Conservation (phyloP, 2,113 vertebrate genomes). For the Pitta sordida region DNA sequence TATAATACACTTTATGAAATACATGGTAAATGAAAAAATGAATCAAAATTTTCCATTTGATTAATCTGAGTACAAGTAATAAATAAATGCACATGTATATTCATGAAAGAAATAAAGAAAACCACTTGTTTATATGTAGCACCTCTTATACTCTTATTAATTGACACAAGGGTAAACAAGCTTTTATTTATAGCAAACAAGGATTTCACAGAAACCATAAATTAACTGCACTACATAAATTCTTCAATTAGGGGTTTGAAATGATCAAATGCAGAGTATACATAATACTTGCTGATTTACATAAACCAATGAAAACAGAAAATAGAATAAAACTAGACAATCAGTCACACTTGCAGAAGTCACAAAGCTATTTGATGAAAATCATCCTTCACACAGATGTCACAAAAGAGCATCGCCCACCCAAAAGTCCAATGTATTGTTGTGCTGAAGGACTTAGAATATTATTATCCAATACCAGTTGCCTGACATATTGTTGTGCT, state of each 20-base stretch:
- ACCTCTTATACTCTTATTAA: conserved; percentile 18
- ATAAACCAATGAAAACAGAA: conserved; percentile 24
- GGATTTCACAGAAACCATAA: background rate
- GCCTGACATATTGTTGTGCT: background rate
- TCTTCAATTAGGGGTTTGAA: background rate
- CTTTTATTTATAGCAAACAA: conserved; percentile 20
- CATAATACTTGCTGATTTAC: background rate
- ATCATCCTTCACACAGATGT: conserved; percentile 19
- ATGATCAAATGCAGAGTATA: background rate
- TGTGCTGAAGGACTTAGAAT: background rate
- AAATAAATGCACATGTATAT: background rate
- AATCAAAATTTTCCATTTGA: background rate
- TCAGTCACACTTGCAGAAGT: conserved; percentile 22
- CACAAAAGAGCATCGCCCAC: background rate
- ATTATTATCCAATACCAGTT: conserved; percentile 15
- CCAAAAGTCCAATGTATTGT: background rate
- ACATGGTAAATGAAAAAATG: background rate
- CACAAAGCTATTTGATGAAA: conserved; percentile 28
- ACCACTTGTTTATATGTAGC: background rate
- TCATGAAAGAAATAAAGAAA: background rate
- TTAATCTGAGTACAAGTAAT: background rate
- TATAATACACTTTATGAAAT: conserved; percentile 54
- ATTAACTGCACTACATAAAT: background rate
- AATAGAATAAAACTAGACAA: background rate
- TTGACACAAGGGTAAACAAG: background rate